Conservation (phyloP, 2,113 vertebrate genomes). For the Casuarius casuarius region DNA sequence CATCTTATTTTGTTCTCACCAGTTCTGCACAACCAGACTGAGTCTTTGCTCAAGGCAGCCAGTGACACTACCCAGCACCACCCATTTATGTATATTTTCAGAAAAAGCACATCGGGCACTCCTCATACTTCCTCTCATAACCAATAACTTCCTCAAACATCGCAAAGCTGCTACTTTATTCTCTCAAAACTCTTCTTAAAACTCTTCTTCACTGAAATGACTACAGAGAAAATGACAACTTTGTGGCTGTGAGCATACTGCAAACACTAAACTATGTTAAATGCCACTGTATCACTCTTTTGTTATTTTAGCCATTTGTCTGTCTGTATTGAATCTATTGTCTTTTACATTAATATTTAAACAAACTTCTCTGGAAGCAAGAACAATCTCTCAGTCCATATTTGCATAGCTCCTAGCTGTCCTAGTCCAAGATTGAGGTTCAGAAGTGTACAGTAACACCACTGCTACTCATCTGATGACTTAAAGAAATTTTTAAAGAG, state of each 20-base stretch:
- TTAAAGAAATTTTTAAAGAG: background rate
- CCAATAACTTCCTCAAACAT: background rate
- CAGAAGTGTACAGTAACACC: background rate
- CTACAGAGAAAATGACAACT: background rate
- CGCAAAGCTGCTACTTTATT: background rate
- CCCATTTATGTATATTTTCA: background rate
- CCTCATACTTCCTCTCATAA: background rate
- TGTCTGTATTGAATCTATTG: background rate
- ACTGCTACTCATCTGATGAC: background rate
- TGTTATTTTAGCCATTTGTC: background rate
- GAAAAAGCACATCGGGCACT: background rate
- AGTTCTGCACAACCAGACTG: background rate
- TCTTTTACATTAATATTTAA: background rate
- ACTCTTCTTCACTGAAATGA: background rate
- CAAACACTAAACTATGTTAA: background rate
- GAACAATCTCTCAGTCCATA: background rate
- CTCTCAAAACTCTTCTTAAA: background rate
- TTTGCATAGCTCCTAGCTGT: background rate
- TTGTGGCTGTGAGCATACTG: background rate
- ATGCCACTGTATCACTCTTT: background rate
- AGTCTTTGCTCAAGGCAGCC: background rate
- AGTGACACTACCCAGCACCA: background rate
- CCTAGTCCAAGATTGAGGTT: background rate
- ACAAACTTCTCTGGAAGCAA: background rate
- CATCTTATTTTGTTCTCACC: background rate